Evolutionary conservation across 2,888 invertebrate species (phyloP), one percentile per base, ranked within the genome.

Genomic region (Osmoderma eremita): DNA sequence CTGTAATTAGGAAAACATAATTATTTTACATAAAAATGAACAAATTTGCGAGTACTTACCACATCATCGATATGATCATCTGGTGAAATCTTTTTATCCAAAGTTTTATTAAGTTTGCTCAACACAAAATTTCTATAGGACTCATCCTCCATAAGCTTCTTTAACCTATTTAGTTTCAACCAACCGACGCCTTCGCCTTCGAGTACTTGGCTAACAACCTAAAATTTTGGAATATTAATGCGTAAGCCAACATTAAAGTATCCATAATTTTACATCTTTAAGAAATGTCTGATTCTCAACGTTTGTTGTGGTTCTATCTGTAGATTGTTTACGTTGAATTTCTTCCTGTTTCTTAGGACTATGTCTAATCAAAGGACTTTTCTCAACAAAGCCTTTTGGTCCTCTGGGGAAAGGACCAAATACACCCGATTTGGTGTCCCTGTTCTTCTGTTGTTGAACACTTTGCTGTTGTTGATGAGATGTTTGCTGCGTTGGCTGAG

Each of bases 141-240:
- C 83, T 99, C 99, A 81, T 99, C 98, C 81, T 99, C 98, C 95
- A 99, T 97, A 24, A 99, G 84, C 78, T 97, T 97, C 79, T 94
- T 94, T 56, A 98, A 85, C 20, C 97, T 88, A 78, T 94, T 95
- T 15, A 97, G 84, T 80, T 98, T 97, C 53, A 99, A 86, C 96
- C 98, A 98, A 15, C 98, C 97, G 0, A 99, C 94, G 0, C 97
- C 96, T 82, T 97, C 95, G 2, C 97, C 97, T 70, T 93, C 91
- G 64, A 95, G 81, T 1, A 96, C 94, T 81, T 90, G 91, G 78
- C 88, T 90, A 0, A 94, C 88, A 58, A 94, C 86, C 90, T 92
- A 77, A 2, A 77, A 78, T 62, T 41, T 39, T 24, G 15, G 12
- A 36, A 1, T 22, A 3, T 12, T 10, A 50, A n/a, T n/a, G 5